Conservation (phyloP, 1,140 invertebrate species). For the Ips nitidus region DNA sequence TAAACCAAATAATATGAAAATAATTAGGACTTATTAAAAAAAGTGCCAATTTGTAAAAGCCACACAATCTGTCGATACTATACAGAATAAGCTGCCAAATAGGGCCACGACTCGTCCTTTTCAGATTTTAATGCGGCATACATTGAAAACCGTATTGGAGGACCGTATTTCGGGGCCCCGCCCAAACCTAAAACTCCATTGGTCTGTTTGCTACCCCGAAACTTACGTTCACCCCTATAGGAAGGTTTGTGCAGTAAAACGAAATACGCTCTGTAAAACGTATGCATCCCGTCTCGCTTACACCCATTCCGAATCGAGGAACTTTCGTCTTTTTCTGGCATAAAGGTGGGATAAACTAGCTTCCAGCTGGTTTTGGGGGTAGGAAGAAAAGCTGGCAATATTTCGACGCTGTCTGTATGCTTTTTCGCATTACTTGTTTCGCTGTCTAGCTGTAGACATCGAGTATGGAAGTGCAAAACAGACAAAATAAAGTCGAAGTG, state of each 20-base stretch:
- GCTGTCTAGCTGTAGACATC: conserved; percentile 32
- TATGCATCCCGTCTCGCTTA: conserved; percentile 34
- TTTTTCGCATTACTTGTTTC: conserved; percentile 51
- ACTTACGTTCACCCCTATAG: conserved; percentile 53
- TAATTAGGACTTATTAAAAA: conserved; percentile 24
- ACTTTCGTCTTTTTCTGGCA: conserved; percentile 36
- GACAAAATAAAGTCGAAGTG: conserved; percentile 37
- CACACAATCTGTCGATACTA: conserved; percentile 38
- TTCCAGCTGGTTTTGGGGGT: conserved; percentile 45
- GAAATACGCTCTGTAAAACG: conserved; percentile 47
- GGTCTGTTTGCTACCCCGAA: conserved; percentile 49
- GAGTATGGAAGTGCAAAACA: conserved; percentile 41
- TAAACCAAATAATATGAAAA: neutral
- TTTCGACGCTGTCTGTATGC: conserved; percentile 49
- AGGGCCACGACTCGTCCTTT: conserved; percentile 27
- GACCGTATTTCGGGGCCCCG: conserved; percentile 52
- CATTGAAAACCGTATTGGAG: conserved; percentile 55
- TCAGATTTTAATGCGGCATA: conserved; percentile 36
- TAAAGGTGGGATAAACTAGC: conserved; percentile 43
- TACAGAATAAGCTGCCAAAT: conserved; percentile 30
- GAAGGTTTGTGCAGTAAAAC: conserved; percentile 45
- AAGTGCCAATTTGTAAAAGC: conserved; percentile 26
- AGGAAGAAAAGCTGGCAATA: conserved; percentile 50
- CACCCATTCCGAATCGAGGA: conserved; percentile 4
- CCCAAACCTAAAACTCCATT: conserved; percentile 48